Evolutionary conservation across 2,113 vertebrate species (phyloP).

Genomic region (Pica pica): DNA sequence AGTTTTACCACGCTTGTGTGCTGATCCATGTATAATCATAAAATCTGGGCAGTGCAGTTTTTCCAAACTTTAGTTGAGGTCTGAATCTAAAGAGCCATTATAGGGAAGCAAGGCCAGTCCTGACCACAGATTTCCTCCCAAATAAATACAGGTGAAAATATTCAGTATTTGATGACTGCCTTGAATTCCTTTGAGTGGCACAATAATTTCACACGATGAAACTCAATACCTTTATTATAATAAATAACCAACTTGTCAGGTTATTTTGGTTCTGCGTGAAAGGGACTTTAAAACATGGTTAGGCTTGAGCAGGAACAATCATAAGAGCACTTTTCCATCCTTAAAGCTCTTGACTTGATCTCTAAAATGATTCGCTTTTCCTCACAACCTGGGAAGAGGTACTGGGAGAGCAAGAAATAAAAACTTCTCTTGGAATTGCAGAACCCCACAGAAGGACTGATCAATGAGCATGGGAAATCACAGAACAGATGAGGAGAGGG

Average conservation of each 20-base stretch:
- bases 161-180: not conserved
- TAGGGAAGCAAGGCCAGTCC: not conserved
- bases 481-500: not conserved
- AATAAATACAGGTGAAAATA: constrained; percentile 16
- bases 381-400: not conserved
- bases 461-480: not conserved
- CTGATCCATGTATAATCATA: not conserved
- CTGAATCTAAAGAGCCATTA: constrained; percentile 32
- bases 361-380: not conserved
- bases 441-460: not conserved
- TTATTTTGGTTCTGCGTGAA: not conserved
- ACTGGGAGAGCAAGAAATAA: not conserved
- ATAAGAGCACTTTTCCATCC: not conserved
- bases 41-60: not conserved
- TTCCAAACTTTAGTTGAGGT: not conserved
- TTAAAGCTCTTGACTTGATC: not conserved
- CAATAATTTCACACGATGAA: constrained; percentile 6
- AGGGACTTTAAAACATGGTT: not conserved
- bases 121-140: constrained; percentile 41
- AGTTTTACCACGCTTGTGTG: not conserved
- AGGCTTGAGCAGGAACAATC: not conserved
- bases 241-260: not conserved
- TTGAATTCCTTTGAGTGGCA: not conserved
- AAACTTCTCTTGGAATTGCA: not conserved
- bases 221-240: not conserved